A percentile compares a stretch with the other conserved stretches of the same genome.
These are phyloP conservation scores for Hemibagrus guttatus DNA, from an alignment of 2,797 vertebrate genomes.

Conservation along the genomic window DNA sequence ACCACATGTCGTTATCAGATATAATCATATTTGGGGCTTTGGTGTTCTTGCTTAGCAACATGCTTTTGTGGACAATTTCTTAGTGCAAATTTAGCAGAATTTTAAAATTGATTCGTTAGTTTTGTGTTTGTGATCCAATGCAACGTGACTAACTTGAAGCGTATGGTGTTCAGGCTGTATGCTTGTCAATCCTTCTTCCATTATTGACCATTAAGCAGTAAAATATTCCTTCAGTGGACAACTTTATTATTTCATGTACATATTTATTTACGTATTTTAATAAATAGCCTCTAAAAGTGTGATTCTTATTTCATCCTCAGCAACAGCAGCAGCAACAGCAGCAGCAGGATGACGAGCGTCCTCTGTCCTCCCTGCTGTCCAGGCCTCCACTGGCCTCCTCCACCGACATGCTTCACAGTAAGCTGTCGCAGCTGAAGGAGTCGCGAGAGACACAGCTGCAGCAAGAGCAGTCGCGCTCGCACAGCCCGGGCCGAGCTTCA, in stretches of 20 bases:
- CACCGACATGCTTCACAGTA: constrained; percentile 97
- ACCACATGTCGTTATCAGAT: background rate
- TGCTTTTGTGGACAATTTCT: background rate
- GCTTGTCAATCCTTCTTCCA: background rate
- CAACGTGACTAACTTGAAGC: background rate
- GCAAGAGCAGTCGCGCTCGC: constrained; percentile 83
- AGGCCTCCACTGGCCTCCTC: constrained; percentile 93
- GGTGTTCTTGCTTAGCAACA: background rate
- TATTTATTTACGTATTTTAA: background rate
- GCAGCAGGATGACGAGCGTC: constrained; percentile 70
- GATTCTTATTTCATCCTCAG: background rate
- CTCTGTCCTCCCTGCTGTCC: constrained; percentile 84
- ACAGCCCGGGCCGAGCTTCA: constrained; percentile 77
- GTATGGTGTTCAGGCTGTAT: background rate
- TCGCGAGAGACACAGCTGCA: constrained; percentile 88
- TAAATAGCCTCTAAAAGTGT: too few relatives aligned
- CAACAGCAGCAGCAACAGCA: constrained; percentile 50
- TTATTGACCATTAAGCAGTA: background rate
- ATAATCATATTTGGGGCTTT: background rate
- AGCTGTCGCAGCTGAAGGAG: constrained; percentile 95
- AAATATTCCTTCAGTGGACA: background rate
- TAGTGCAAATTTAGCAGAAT: background rate
- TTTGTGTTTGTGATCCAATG: background rate
- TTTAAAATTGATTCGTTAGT: background rate
- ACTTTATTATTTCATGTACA: background rate